Evolutionary conservation across 2,888 invertebrate genomes (phyloP).

Genomic region (Dicranocentrus wangi): DNA sequence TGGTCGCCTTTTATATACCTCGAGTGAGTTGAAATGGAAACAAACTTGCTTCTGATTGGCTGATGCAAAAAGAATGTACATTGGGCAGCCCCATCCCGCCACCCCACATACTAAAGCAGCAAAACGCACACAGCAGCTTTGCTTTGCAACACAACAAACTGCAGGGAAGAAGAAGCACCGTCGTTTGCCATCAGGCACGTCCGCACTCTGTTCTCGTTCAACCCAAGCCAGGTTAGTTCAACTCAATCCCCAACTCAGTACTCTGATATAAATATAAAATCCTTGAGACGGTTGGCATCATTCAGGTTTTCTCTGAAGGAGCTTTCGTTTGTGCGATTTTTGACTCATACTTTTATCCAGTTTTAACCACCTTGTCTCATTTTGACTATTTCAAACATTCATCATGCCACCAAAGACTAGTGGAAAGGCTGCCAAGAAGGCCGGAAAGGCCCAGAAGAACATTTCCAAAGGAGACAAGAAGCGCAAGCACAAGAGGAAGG

Average conservation of each 20-base stretch:
- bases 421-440: neutral
- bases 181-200: too few species aligned
- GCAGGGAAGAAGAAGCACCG: too few species aligned
- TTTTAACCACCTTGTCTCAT: too few species aligned
- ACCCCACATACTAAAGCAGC: too few species aligned
- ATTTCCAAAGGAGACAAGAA: too few species aligned
- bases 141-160: neutral
- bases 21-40: neutral
- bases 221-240: neutral
- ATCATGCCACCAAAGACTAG: constrained; percentile 1
- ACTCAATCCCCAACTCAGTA: neutral
- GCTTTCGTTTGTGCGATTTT: too few species aligned
- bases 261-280: neutral
- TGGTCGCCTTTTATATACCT: neutral
- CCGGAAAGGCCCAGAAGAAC: neutral
- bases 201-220: too few species aligned
- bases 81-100: neutral
- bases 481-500: too few species aligned
- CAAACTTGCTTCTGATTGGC: neutral
- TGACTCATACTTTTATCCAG: neutral
- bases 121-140: too few species aligned
- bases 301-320: neutral
- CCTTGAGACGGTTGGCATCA: neutral
- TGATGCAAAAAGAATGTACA: neutral
- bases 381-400: neutral